Base-by-base conservation (phyloP, 2,113 vertebrate genomes). In the Uria lomvia region DNA sequence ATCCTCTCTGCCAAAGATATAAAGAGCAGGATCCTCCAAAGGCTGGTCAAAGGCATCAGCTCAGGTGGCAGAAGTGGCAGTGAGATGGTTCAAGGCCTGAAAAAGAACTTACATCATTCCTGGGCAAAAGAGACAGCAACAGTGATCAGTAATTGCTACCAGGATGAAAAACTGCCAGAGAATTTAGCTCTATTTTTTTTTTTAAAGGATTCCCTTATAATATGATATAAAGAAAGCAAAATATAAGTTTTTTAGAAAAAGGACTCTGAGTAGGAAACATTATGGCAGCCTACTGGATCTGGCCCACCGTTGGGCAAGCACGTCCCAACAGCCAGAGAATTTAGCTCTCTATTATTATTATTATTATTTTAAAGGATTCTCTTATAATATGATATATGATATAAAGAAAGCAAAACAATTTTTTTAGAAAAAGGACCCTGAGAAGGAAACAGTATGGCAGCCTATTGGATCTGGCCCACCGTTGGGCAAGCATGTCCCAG, bases 401-500 rank as follows among this genome's bases (percentile, higher is more conserved):
- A 47, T 7, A 78, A 50, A 27, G 70, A 93, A 87, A 53, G 27
- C 2, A 74, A 94, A 87, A 63, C 6, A 59, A 16, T 4, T 12
- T 70, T 42, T 52, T 67, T 12, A 76, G 56, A 6, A 78, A 80
- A 84, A n/a, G 15, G 9, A 42, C 20, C 40, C 12, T 32, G 17
- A 55, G 52, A 74, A 94, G 52, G 29, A 70, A 93, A 47, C 11
- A 8, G 29, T 19, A 60, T 7, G 15, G 30, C 59, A 71, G 38
- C 11, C 17, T 21, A 6, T 4, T 45, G 15, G 34, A 79, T 59
- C 52, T 63, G 49, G 9, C 16, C 42, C 5, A 1, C 26, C 3
- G 1, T 5, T 79, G 26, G 23, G 18, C 53, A 79, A 65, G n/a
- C 20, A 22, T 0, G 0, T 62, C 66, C 58, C 62, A 43, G 22